Evolutionary conservation across 2,113 vertebrate species (phyloP).

Genomic region (Phycodurus eques): DNA sequence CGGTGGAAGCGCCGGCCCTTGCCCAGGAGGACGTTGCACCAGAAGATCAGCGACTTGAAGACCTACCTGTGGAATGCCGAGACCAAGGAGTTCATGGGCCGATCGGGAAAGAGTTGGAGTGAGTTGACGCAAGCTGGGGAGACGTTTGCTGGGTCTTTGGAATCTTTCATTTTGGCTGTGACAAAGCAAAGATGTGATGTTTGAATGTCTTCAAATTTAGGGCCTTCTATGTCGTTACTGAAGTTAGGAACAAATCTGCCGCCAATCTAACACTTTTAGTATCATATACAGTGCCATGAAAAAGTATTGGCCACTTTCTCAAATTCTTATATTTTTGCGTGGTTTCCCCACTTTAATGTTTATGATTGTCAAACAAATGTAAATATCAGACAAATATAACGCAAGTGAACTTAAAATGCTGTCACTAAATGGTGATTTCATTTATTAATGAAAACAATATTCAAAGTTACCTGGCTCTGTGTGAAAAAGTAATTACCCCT

Average conservation of each 20-base stretch:
- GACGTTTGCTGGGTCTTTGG: neutral
- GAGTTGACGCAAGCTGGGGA: constrained; percentile 67
- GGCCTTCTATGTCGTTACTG: neutral
- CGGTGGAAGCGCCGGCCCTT: constrained; percentile 76
- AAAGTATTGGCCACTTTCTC: too few species aligned
- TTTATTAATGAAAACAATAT: too few species aligned
- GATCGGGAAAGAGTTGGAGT: constrained; percentile 93
- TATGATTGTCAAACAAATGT: too few species aligned
- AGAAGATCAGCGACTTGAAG: constrained; percentile 80
- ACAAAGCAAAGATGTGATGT: neutral
- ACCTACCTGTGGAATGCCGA: constrained; percentile 91
- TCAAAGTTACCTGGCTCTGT: too few species aligned
- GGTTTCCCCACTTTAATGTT: too few species aligned
- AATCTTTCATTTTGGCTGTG: neutral
- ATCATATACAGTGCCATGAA: neutral
- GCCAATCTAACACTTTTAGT: neutral
- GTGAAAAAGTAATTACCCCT: too few species aligned
- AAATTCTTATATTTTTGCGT: too few species aligned
- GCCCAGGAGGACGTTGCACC: constrained; percentile 77
- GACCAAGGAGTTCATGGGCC: constrained; percentile 90
- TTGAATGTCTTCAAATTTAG: neutral
- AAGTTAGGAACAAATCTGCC: neutral
- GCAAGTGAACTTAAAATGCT: too few species aligned
- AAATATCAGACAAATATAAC: too few species aligned
- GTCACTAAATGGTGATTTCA: too few species aligned